Base-by-base conservation (phyloP, 1,140 invertebrate genomes). In the Lepidurus packardi region DNA sequence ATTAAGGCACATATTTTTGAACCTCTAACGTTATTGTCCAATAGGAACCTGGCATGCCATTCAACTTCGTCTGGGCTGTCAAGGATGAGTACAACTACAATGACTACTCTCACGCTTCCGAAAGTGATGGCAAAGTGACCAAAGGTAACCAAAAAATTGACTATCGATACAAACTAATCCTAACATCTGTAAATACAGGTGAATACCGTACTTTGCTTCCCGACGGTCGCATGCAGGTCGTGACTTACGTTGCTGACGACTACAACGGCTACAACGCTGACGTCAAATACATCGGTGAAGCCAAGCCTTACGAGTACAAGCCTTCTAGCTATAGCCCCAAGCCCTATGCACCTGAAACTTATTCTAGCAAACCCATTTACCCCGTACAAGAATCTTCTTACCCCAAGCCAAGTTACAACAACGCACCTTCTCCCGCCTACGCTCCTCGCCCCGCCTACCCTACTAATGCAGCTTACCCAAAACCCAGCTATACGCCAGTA, bases 41-140 rank as follows among this genome's bases (percentile, higher is more conserved):
- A 34, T 4, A 65, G 53, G 53, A 65, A 21, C 8, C 53, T 65
- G 53, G 9, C 6, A 65, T 65, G 53, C 53, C 53, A 13, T 65
- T 65, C 74, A 75, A 41, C 44, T 75, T 75, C 74, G 42, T 16
- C n/a, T 75, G 41, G 42, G 34, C 42, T 21, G 74, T 75, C 25
- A 75, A 75, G 16, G 42, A 75, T 41, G 74, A 75, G 21, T 16
- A 75, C 10, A 25, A 45, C 74, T n/a, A 75, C 16, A 75, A 75
- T 7, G 74, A 75, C 10, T 75, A 75, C 21, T 34, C 74, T 24
- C 74, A 75, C 74, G 74, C 74, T 43, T 43, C 42, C 21, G 42
- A 43, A 43, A 43, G 42, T 43, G 74, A 75, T 2, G 82, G 81
- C 1, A 74, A 76, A 44, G 44, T 76, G 45, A 80, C 78, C n/a